These are phyloP conservation scores for Nomada flava DNA, from an alignment of 2,888 invertebrate genomes.

Conservation along the genomic window DNA sequence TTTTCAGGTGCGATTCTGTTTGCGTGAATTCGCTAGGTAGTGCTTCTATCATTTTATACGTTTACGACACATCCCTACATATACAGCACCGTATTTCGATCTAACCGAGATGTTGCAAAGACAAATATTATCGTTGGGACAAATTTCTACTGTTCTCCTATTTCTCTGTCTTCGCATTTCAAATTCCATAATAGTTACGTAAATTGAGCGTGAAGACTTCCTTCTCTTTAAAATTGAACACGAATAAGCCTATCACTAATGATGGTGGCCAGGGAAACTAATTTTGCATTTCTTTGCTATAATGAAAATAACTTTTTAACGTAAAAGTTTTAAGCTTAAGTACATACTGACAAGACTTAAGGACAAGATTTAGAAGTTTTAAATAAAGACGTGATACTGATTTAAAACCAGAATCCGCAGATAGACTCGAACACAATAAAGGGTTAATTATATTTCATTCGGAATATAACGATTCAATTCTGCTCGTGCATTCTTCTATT, in stretches of 20 bases:
- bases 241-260: background rate
- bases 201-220: slow-evolving; percentile 16
- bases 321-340: too few relatives aligned
- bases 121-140: slow-evolving; percentile 70
- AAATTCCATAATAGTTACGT: slow-evolving; percentile 36
- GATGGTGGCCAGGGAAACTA: background rate
- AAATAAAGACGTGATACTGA: too few relatives aligned
- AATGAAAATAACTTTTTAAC: too few relatives aligned
- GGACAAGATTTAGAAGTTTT: too few relatives aligned
- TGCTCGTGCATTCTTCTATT: background rate
- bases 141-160: slow-evolving; percentile 43
- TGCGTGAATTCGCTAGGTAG: slow-evolving; percentile 48
- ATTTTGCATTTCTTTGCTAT: background rate
- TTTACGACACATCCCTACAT: slow-evolving; percentile 65
- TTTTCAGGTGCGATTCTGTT: slow-evolving; percentile 67
- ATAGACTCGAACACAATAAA: too few relatives aligned
- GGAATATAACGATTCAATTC: background rate
- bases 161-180: slow-evolving; percentile 7
- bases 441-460: background rate
- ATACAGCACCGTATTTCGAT: slow-evolving; percentile 47
- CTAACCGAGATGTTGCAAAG: slow-evolving; percentile 29
- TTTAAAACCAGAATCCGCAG: too few relatives aligned
- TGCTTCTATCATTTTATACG: slow-evolving; percentile 65
- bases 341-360: too few relatives aligned
- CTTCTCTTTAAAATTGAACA: background rate